phyloP scores from a whole-genome alignment of 1,140 invertebrate genomes.

The Megalopta genalis region DNA sequence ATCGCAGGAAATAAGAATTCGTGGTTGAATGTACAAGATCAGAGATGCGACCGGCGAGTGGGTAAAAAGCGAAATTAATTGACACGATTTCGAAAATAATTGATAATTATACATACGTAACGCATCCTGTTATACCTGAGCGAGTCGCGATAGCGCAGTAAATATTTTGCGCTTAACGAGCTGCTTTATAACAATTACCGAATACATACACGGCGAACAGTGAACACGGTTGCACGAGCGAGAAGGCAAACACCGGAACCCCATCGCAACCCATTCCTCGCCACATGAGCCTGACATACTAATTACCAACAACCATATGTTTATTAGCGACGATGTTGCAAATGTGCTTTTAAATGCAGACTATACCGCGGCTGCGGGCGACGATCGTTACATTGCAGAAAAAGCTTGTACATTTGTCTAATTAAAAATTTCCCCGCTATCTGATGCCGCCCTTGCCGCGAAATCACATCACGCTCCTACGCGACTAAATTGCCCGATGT shows the following conservation, averaged over 20 bases:
- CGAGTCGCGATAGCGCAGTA: neutral
- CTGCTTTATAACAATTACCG: neutral
- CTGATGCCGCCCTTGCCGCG: conserved; percentile 9
- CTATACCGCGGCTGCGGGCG: neutral
- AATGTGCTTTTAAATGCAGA: neutral
- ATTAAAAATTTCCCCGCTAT: conserved; percentile 11
- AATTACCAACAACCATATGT: conserved; percentile 14
- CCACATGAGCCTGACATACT: conserved; percentile 1
- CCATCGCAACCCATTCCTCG: neutral
- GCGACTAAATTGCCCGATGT: too few species aligned
- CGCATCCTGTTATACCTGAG: neutral
- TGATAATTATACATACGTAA: too few species aligned
- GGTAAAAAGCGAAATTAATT: too few species aligned
- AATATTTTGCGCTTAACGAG: conserved; percentile 10
- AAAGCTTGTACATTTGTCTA: neutral
- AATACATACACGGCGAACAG: neutral
- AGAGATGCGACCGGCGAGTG: too few species aligned
- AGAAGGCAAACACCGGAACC: conserved; percentile 8
- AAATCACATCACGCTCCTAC: neutral
- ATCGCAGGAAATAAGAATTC: too few species aligned
- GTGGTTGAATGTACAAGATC: too few species aligned
- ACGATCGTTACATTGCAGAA: too few species aligned
- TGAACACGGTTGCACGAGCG: neutral
- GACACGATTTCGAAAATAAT: too few species aligned
- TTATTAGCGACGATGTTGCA: conserved; percentile 13